Evolutionary conservation across 1,140 invertebrate genomes (phyloP).

Genomic region (Batillaria attramentaria): DNA sequence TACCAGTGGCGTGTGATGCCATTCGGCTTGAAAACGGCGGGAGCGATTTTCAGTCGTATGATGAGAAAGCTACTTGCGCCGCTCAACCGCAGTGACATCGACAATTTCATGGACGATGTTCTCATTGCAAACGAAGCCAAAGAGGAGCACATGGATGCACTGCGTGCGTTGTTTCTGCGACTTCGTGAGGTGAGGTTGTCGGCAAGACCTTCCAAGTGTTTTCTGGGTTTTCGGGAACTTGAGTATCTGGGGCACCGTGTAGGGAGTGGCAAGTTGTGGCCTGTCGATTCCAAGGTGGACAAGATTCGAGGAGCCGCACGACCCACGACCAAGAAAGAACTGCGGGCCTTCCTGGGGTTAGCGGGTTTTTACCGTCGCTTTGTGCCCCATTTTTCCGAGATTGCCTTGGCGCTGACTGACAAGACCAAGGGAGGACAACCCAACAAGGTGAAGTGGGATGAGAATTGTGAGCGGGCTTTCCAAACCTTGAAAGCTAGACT

Average conservation of each 20-base stretch:
- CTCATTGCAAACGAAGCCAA: constrained; percentile 31
- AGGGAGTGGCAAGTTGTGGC: constrained; percentile 46
- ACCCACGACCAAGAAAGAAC: constrained; percentile 64
- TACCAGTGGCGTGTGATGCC: constrained; percentile 17
- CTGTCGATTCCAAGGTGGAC: constrained; percentile 61
- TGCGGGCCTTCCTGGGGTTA: constrained; percentile 54
- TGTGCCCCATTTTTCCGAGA: constrained; percentile 46
- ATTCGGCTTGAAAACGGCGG: constrained; percentile 12
- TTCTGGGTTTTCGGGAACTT: constrained; percentile 33
- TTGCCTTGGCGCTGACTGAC: constrained; percentile 48
- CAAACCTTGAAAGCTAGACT: constrained; percentile 34
- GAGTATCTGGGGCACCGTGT: constrained; percentile 43
- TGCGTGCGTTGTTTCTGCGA: constrained; percentile 16
- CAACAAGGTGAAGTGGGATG: constrained; percentile 12
- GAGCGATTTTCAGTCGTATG: neutral
- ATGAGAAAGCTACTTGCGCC: neutral
- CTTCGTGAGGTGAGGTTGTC: constrained; percentile 36
- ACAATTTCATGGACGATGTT: constrained; percentile 42
- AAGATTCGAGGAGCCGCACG: constrained; percentile 61
- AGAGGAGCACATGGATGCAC: constrained; percentile 35
- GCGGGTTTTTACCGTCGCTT: constrained; percentile 45
- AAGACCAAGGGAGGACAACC: constrained; percentile 20
- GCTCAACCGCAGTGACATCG: no score
- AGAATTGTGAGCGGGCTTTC: constrained; percentile 14
- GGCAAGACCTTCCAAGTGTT: constrained; percentile 45